Evolutionary conservation across 2,888 invertebrate genomes (phyloP), one percentile per base, ranked within the genome.

Genomic region (Dioctria rufipes): DNA sequence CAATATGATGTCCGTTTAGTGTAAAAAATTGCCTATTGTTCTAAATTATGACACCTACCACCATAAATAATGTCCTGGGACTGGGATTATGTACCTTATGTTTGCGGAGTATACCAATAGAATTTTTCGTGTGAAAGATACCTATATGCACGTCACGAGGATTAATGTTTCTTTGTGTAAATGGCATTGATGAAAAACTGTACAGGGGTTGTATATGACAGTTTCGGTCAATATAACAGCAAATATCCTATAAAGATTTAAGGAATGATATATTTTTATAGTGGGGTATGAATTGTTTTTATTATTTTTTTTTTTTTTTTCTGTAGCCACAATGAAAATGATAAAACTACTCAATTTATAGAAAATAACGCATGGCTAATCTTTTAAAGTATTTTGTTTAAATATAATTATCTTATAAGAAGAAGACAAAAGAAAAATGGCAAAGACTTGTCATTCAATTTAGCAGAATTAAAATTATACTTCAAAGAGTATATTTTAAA

Each of bases 11-110:
- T 82, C 80, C 82, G 81, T 82, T 82, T 82, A 81, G 81, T 80
- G 80, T 81, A 81, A 82, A 82, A 82, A 82, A 82, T 82, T 77
- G 82, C 81, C 82, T 82, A 80, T 82, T 80, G 78, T 81, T 78
- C 67, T 75, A 81, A 82, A 81, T 81, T 82, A 81, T 82, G 79
- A 81, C 81, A 81, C 80, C 78, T 80, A 46, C 60, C 8, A 67
- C 77, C 63, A 82, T 82, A 82, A 82, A 82, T 82, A 81, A 82
- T 82, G 63, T 63, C 73, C 61, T 39, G 11, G 40, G 39, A 46
- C 77, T 40, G 42, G 77, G 77, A 77, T 77, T 77, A 77, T 63
- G 63, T 77, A 77, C 63, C 77, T 63, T 77, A 58, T 39, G 77
- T 46, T 63, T 40, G 40, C 37, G 63, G 40, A 37, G 49, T 5